Percentiles rank a stretch among this genome's conserved stretches.
phyloP scores from a whole-genome alignment of 2,797 vertebrate species.

The Falco rusticolus region DNA sequence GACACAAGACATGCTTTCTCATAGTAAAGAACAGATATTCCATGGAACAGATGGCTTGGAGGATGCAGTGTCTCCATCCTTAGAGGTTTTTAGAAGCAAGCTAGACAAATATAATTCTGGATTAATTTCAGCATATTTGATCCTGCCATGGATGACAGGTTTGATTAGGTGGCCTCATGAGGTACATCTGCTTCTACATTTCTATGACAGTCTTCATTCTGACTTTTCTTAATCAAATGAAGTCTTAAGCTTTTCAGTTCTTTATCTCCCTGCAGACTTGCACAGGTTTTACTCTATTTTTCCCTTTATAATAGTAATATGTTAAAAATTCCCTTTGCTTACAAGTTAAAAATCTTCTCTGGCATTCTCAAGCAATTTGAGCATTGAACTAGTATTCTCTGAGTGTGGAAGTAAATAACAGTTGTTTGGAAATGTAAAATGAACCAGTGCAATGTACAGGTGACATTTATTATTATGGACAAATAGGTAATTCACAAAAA shows the following conservation, averaged over 20 bases:
- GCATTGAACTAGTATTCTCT: neutral
- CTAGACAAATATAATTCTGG: slow-evolving; percentile 14
- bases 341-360: neutral
- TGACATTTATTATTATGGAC: neutral
- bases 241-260: slow-evolving; percentile 3
- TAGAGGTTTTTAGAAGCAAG: neutral
- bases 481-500: neutral
- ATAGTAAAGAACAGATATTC: neutral
- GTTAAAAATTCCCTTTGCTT: neutral
- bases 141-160: neutral
- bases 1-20: neutral
- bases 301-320: neutral
- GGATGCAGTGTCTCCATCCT: neutral
- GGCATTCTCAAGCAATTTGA: neutral
- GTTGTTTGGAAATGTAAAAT: neutral
- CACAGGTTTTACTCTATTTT: neutral
- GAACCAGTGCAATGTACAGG: neutral
- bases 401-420: neutral
- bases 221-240: slow-evolving; percentile 38
- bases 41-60: neutral
- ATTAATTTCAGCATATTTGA: slow-evolving; percentile 24
- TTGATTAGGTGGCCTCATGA: neutral
- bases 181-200: neutral
- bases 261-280: neutral
- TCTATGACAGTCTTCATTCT: slow-evolving; percentile 2